Base-by-base conservation (phyloP, 1,140 invertebrate species). In the Danaus melanippus region DNA sequence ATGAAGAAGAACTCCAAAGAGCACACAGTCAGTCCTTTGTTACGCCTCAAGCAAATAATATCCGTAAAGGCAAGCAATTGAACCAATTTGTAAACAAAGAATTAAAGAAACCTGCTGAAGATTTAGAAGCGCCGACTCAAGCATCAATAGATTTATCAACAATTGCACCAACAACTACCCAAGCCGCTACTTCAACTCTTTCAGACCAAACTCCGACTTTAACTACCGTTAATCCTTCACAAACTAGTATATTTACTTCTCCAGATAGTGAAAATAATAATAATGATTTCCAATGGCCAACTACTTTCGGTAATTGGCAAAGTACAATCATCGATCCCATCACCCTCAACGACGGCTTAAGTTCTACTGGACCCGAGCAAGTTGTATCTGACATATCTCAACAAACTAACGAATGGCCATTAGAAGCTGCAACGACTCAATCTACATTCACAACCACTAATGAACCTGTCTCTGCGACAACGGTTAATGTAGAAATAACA, bases 241-340 rank as follows among this genome's bases (percentile, higher is more conserved):
- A 67, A 11, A 69, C 63, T 8, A 76, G 60, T 54, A 52, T 74
- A 52, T 86, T 82, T 53, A 85, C 79, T 32, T 79, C 78, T 11
- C 80, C 82, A 8, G 81, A 80, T 43, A 74, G 52, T 42, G 84
- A 84, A 10, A 85, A 76, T 12, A 77, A 74, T 12, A 83, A 71
- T 8, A 74, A 73, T 49, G 70, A 78, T 42, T 79, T 75, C 61
- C 74, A 70, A 57, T 85, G 78, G 77, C 69, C 79, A 7, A 84
- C 72, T 44, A 78, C 71, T 43, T 84, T 74, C 56, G 79, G 83
- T 55, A 80, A 79, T 52, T 92, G 91, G 91, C 89, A 92, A 60
- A 91, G 89, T 10, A 91, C 91, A 0, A 88, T 91, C 49, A 83
- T 93, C 2, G 92, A 94, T 79, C 92, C 93, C 0, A 89, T 91